Evolutionary conservation across 2,113 vertebrate species (phyloP), one percentile per base, ranked within the genome.

Genomic region (Prinia subflava): DNA sequence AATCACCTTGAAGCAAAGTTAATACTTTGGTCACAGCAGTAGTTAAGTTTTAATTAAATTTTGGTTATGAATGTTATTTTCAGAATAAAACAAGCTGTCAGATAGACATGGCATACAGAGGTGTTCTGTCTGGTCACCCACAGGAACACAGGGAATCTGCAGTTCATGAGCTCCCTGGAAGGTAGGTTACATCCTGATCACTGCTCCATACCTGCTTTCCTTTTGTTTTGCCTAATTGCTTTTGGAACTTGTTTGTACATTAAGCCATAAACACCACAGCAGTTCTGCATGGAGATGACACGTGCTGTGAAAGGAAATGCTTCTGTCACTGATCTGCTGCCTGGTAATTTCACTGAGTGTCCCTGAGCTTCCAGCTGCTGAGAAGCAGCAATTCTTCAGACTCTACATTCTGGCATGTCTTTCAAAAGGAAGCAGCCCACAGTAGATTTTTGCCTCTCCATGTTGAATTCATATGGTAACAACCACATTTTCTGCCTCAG

Each of bases 11-110:
- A 77, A 83, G 73, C n/a, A 49, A 94, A 83, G 79, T 53, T 70
- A 80, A 89, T 73, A 57, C 33, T 81, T 80, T 20, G 18, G 55
- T 69, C 64, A 62, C 37, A 92, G 55, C 55, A 67, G 71, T 53
- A 85, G 68, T 67, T 60, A 80, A 60, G 60, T 42, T 92, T 93
- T 80, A 68, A 92, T 33, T 76, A 44, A 24, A 83, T 74, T 77
- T 84, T 63, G 27, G 39, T 71, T 77, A 67, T 46, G 44, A 65
- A 81, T 23, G 42, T 78, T 70, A 71, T 79, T 82, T 92, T 67
- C 59, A 83, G 67, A 80, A 55, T 77, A 80, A 77, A 88, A 59
- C n/a, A 56, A 91, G 59, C 57, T 85, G n/a, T 73, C 35, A 37
- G 53, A 76, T 6, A 64, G 62, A 68, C 9, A 41, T 0, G 24